Evolutionary conservation across 1,140 invertebrate genomes (phyloP).

Genomic region (Centruroides vittatus): DNA sequence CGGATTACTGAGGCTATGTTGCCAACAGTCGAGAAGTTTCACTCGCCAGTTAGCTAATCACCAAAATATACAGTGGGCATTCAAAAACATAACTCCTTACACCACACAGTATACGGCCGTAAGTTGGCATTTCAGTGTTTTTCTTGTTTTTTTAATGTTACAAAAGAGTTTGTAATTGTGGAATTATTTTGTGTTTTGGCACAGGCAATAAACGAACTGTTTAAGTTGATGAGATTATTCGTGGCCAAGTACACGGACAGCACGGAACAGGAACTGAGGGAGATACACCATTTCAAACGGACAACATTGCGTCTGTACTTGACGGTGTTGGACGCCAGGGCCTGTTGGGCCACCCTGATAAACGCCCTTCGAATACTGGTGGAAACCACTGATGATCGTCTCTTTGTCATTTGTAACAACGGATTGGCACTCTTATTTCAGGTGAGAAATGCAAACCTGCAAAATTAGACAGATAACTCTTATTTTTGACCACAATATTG

Average conservation of each 20-base stretch:
- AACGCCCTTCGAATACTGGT: constrained; percentile 69
- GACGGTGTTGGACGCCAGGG: constrained; percentile 60
- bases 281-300: constrained; percentile 64
- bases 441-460: constrained; percentile 27
- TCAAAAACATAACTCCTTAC: constrained; percentile 88
- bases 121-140: constrained; percentile 21
- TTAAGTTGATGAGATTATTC: constrained; percentile 73
- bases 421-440: constrained; percentile 77
- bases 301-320: constrained; percentile 67
- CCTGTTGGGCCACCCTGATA: constrained; percentile 77
- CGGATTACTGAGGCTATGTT: constrained; percentile 72
- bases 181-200: background rate
- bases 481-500: too few relatives aligned
- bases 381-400: constrained; percentile 71
- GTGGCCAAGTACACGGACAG: constrained; percentile 56
- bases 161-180: too few relatives aligned
- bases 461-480: too few relatives aligned
- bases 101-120: constrained; percentile 76
- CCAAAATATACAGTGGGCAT: constrained; percentile 92
- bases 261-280: constrained; percentile 58
- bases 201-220: constrained; percentile 76
- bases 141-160: too few relatives aligned
- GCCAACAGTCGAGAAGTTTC: constrained; percentile 67
- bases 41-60: constrained; percentile 72
- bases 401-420: constrained; percentile 73